Base-by-base conservation (phyloP, 2,797 vertebrate genomes). In the Geotrypetes seraphini region DNA sequence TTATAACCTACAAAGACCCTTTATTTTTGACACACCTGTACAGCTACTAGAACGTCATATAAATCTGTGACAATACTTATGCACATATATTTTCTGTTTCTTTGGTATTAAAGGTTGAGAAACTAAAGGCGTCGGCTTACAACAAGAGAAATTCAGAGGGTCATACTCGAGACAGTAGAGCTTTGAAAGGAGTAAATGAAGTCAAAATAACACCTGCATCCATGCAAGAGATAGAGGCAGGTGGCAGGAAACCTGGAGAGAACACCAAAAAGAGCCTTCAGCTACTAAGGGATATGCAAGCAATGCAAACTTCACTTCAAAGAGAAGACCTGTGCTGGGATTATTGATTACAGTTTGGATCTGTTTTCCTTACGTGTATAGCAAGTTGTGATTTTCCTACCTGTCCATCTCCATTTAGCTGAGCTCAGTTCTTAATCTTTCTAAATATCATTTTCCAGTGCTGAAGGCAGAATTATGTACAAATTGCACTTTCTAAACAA, bases 251-350 rank as follows among this genome's bases (percentile, higher is more conserved):
- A 48, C 88, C 89, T 7, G 90, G 89, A 12, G 88, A 90, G 38
- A 84, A 71, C 49, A 86, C 85, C 58, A 80, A 64, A 44, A 89
- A 60, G 18, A 97, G 84, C 36, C 86, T 96, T 44, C 79, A 73
- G 47, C 68, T 99, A 65, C 54, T 99, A 53, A 84, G 73, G 49
- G 94, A 96, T 38, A 93, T 99, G 95, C 90, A 85, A 50, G 85
- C 80, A 34, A 79, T 98, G 57, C 90, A 92, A 78, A 90, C 60
- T 11, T 94, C 90, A 0, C 66, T 97, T 18, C 75, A 71, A 53
- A 80, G 57, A 68, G 79, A 79, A 20, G 66, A 65, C 36, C 27
- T 63, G 58, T 71, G 57, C 57, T 86, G 82, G 81, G 76, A 78
- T 50, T 78, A 66, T 57, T 73, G 58, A 78, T 22, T 30, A 8